These are phyloP conservation scores for Bicyclus anynana DNA, from an alignment of 1,140 invertebrate species.

Conservation along the genomic window DNA sequence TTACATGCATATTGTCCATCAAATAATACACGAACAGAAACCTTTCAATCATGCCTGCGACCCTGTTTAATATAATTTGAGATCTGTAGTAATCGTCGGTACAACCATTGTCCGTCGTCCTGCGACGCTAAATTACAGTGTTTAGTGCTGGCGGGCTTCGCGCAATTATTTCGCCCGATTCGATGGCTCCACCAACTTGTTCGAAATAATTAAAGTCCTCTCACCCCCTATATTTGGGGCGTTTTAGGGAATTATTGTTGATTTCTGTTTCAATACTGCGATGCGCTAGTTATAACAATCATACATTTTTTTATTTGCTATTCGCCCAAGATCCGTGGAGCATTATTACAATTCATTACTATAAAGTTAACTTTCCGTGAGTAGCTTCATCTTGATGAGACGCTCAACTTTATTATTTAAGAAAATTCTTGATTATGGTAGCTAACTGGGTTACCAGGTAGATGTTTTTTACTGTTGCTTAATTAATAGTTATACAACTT, in stretches of 20 bases:
- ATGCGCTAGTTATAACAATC: background rate
- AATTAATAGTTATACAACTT: no score
- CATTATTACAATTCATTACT: no score
- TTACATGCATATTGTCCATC: no score
- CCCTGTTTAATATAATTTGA: slow-evolving; percentile 1
- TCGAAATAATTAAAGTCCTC: background rate
- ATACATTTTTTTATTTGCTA: no score
- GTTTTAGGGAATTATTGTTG: background rate
- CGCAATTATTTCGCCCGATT: slow-evolving; percentile 18
- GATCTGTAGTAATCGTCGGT: slow-evolving; percentile 11
- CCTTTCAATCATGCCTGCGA: background rate
- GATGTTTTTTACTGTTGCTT: no score
- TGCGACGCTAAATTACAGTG: slow-evolving; percentile 25
- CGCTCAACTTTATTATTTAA: no score
- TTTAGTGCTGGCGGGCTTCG: slow-evolving; percentile 19
- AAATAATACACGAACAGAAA: background rate
- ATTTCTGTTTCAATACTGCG: background rate
- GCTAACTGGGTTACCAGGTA: no score
- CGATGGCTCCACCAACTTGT: background rate
- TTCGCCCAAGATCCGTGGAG: no score
- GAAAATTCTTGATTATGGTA: no score
- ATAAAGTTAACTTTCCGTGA: no score
- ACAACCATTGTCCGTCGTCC: slow-evolving; percentile 20
- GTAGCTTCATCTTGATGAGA: no score
- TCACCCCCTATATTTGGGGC: background rate